These are phyloP conservation scores for Pelmatolapia mariae DNA, from an alignment of 2,113 vertebrate species.

Conservation along the genomic window DNA sequence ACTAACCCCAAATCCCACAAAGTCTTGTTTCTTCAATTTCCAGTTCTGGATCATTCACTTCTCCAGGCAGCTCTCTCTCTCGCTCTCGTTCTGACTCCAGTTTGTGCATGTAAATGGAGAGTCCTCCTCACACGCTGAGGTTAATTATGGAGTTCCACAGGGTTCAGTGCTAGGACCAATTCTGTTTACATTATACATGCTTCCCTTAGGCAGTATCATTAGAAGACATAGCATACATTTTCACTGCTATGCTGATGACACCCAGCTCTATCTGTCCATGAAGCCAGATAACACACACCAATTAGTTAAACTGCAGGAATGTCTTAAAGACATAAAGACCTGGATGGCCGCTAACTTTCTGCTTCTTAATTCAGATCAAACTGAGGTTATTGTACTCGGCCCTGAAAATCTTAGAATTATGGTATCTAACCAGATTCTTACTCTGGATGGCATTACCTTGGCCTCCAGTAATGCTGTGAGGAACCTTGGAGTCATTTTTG, in stretches of 20 bases:
- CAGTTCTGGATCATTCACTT: background rate
- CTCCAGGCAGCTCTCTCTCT: background rate
- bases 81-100: accelerated
- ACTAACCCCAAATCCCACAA: background rate
- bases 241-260: accelerated
- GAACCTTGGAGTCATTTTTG: no score
- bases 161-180: background rate
- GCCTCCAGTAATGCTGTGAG: no score
- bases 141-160: background rate
- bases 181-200: background rate
- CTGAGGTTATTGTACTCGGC: background rate
- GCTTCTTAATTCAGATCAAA: accelerated
- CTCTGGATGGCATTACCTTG: no score
- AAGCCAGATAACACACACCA: background rate
- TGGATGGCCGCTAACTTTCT: background rate
- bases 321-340: background rate
- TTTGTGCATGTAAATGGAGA: background rate
- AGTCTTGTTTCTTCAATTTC: background rate
- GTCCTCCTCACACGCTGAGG: background rate
- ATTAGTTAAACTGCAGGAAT: background rate
- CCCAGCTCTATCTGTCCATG: background rate
- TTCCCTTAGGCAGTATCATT: accelerated
- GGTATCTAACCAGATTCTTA: accelerated
- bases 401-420: background rate
- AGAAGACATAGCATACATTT: background rate